These are phyloP conservation scores for Halcyon leucocephala DNA, from an alignment of 2,797 vertebrate species.

Conservation along the genomic window DNA sequence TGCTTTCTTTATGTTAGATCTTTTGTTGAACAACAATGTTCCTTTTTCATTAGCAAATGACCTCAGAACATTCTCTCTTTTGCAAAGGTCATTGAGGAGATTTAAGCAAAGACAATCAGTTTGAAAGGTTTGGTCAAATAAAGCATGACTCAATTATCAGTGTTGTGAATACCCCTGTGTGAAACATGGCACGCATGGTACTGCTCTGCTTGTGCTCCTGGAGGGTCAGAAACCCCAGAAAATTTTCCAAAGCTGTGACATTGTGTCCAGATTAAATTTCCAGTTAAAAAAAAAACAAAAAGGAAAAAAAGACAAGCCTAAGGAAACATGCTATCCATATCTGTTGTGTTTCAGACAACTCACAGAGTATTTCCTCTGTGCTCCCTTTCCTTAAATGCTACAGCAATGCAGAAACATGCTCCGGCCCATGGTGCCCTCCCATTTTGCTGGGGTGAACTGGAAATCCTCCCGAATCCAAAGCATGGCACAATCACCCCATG, in stretches of 20 bases:
- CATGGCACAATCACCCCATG: not conserved
- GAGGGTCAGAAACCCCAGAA: not conserved
- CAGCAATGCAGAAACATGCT: not conserved
- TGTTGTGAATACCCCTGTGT: not conserved
- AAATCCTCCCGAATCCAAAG: not conserved
- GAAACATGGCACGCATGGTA: not conserved
- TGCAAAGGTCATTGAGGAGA: slow-evolving; percentile 28
- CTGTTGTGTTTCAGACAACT: not conserved
- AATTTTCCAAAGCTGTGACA: not conserved
- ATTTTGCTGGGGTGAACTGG: not conserved
- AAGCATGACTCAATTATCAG: not conserved
- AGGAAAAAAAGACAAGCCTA: not conserved
- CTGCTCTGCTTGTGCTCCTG: not conserved
- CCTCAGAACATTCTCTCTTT: slow-evolving; percentile 36
- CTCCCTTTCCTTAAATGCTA: not conserved
- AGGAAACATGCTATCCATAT: not conserved
- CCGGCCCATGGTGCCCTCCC: not conserved
- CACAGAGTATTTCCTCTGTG: not conserved
- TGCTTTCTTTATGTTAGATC: not conserved
- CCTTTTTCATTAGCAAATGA: slow-evolving; percentile 38
- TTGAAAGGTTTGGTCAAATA: slow-evolving; percentile 36
- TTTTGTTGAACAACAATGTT: slow-evolving; percentile 15
- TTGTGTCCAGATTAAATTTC: not conserved
- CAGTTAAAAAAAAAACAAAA: not conserved
- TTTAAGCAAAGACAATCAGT: slow-evolving; percentile 22